Percentiles rank a stretch among this genome's conserved stretches.
phyloP scores from a whole-genome alignment of 2,113 vertebrate genomes.

The Mustelus asterias region DNA sequence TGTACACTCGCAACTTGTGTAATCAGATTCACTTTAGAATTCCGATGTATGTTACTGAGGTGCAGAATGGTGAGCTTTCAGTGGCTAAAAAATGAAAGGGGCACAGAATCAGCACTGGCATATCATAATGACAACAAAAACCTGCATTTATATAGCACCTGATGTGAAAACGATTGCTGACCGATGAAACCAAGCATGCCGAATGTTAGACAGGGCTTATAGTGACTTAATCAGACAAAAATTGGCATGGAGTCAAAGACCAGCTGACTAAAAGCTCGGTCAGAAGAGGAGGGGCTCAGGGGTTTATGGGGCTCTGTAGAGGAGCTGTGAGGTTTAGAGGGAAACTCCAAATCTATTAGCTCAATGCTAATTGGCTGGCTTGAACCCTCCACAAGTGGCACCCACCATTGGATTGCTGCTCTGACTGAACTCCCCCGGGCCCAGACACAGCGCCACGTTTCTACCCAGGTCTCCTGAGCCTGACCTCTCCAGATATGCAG shows the following conservation, averaged over 20 bases:
- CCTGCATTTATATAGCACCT: no score
- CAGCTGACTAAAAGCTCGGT: neutral
- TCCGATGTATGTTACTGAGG: neutral
- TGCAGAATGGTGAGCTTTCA: neutral
- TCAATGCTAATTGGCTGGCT: no score
- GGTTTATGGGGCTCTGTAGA: neutral
- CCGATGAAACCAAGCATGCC: no score
- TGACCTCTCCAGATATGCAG: no score
- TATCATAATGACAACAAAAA: neutral
- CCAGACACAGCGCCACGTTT: no score
- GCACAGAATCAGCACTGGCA: neutral
- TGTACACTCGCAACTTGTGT: neutral
- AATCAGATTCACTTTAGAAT: neutral
- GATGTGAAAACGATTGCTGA: neutral
- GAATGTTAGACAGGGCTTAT: no score
- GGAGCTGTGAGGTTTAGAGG: neutral
- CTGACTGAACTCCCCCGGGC: no score
- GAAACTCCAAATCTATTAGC: neutral
- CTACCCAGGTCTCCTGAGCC: no score
- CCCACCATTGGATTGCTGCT: no score
- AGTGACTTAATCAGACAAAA: neutral
- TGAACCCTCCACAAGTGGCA: no score
- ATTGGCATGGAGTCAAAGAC: neutral
- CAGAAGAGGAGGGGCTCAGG: neutral
- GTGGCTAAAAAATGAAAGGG: neutral